These are phyloP conservation scores for Rhorus exstirpatorius DNA, from an alignment of 2,888 invertebrate genomes.

Conservation along the genomic window DNA sequence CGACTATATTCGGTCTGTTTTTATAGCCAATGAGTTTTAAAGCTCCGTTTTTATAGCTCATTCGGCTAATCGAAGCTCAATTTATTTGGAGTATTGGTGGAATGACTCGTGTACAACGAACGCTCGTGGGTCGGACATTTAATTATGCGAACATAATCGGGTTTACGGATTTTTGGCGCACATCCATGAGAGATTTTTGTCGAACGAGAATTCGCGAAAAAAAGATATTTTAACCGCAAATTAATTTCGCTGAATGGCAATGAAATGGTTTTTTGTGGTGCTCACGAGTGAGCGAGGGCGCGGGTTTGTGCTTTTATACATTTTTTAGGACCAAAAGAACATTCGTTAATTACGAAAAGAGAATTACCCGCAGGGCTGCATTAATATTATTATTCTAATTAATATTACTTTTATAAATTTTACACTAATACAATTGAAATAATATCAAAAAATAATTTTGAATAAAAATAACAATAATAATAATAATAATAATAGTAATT, in stretches of 20 bases:
- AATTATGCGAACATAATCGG: slow-evolving; percentile 12
- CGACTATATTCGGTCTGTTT: too few species aligned
- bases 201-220: background rate
- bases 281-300: background rate
- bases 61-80: background rate
- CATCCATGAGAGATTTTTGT: background rate
- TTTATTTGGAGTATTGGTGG: background rate
- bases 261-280: background rate
- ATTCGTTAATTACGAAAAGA: slow-evolving; percentile 6
- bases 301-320: background rate
- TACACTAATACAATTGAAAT: background rate
- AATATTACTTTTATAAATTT: background rate
- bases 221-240: slow-evolving; percentile 34
- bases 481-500: too few species aligned
- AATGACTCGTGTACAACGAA: background rate
- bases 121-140: background rate
- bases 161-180: slow-evolving; percentile 26
- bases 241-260: slow-evolving; percentile 23
- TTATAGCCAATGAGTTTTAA: too few species aligned
- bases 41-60: too few species aligned
- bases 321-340: background rate
- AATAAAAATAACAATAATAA: too few species aligned
- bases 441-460: too few species aligned
- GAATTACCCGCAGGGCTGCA: background rate
- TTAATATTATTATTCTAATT: background rate